Conservation (phyloP, 2,113 vertebrate genomes). For the Pseudopipra pipra region DNA sequence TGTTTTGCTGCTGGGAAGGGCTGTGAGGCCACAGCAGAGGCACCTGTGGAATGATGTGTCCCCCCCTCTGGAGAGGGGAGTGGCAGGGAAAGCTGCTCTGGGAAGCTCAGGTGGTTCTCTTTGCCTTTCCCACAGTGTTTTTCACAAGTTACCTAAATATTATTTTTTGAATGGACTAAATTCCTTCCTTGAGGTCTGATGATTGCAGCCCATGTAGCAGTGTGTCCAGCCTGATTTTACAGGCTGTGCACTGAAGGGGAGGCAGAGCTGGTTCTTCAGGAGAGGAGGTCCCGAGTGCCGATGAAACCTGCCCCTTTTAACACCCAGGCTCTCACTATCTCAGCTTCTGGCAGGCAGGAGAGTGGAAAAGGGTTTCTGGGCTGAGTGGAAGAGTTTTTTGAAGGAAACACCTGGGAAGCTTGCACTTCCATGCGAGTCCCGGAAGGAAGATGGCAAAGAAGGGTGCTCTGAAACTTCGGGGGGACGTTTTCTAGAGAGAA, state of each 20-base stretch:
- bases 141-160: background rate
- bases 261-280: background rate
- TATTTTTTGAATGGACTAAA: background rate
- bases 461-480: background rate
- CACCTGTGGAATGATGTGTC: background rate
- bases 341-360: background rate
- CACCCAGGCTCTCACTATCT: background rate
- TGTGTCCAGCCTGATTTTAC: background rate
- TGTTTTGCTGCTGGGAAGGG: background rate
- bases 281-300: background rate
- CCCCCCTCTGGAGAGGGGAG: background rate
- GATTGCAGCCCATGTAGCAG: background rate
- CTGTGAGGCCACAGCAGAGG: background rate
- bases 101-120: background rate
- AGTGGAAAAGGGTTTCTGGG: background rate
- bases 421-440: background rate
- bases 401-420: background rate
- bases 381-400: background rate
- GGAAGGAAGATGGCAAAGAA: background rate
- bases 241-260: background rate
- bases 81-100: background rate
- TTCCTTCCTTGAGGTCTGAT: background rate
- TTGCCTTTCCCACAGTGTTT: background rate
- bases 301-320: background rate
- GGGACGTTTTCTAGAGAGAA: background rate